phyloP scores from a whole-genome alignment of 2,888 invertebrate genomes.

The Xanthia togata region DNA sequence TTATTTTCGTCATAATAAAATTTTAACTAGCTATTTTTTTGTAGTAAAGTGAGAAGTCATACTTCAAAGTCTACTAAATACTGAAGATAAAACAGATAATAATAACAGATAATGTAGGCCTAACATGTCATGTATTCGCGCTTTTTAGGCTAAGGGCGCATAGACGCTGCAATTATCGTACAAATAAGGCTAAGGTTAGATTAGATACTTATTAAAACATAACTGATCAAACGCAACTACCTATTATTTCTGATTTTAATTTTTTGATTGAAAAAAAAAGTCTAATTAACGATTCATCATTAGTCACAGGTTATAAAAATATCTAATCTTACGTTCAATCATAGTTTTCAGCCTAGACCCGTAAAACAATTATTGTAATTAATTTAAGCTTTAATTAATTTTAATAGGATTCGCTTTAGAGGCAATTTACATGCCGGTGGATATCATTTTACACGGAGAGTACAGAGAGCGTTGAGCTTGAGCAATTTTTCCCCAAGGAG shows the following conservation, averaged over 20 bases:
- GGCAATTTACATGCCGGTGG: slow-evolving; percentile 31
- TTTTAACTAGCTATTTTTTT: neutral
- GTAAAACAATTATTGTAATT: slow-evolving; percentile 44
- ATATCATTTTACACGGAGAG: slow-evolving; percentile 38
- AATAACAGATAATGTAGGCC: slow-evolving; percentile 17
- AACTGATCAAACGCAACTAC: slow-evolving; percentile 34
- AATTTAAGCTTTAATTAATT: slow-evolving; percentile 27
- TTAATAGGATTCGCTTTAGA: slow-evolving; percentile 36
- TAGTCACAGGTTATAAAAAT: slow-evolving; percentile 19
- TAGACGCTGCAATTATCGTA: slow-evolving; percentile 39
- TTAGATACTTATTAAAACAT: slow-evolving; percentile 41
- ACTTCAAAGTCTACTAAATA: neutral
- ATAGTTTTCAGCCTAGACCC: slow-evolving; percentile 46
- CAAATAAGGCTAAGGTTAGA: slow-evolving; percentile 55
- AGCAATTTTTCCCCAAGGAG: slow-evolving; percentile 39
- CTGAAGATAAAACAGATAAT: slow-evolving; percentile 20
- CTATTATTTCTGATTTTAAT: slow-evolving; percentile 29
- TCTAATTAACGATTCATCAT: slow-evolving; percentile 31
- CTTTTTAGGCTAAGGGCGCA: slow-evolving; percentile 57
- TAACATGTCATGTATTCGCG: slow-evolving; percentile 37
- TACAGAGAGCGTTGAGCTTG: slow-evolving; percentile 9
- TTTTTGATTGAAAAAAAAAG: slow-evolving; percentile 35
- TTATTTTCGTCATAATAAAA: too few relatives aligned
- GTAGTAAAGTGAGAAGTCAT: neutral
- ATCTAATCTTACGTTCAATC: slow-evolving; percentile 30